Conservation (phyloP, 2,888 invertebrate species). For the Ectobius pallidus region DNA sequence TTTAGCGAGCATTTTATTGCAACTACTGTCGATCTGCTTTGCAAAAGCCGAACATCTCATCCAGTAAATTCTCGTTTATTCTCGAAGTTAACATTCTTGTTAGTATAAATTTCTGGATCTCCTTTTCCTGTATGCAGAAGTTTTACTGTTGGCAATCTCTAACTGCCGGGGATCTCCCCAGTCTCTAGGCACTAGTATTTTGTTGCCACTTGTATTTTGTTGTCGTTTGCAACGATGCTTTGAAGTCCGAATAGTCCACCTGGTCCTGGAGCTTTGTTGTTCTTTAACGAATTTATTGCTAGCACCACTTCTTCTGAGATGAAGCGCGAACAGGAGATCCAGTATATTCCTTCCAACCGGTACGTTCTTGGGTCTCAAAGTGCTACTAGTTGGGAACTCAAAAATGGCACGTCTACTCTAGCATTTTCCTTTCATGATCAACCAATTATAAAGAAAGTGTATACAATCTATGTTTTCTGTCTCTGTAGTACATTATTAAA, state of each 20-base stretch:
- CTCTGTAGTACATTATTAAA: no score
- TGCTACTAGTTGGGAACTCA: background rate
- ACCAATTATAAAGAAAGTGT: no score
- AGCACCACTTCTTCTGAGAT: conserved; percentile 9
- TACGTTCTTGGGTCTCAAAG: background rate
- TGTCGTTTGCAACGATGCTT: background rate
- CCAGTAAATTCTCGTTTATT: background rate
- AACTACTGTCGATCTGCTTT: background rate
- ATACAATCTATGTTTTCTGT: no score
- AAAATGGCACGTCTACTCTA: no score
- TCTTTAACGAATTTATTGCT: background rate
- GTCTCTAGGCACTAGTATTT: background rate
- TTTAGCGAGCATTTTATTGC: background rate
- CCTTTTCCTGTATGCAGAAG: background rate
- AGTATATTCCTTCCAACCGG: background rate
- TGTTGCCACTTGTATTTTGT: background rate
- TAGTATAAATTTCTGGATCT: background rate
- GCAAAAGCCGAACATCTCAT: background rate
- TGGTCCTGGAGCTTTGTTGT: conserved; percentile 11
- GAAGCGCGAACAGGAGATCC: background rate
- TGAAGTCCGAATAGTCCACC: background rate
- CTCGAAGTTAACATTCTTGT: background rate
- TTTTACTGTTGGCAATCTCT: conserved; percentile 1
- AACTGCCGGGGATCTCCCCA: background rate
- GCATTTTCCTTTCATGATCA: no score